A percentile compares a stretch with the other conserved stretches of the same genome.
Conservation (phyloP, 2,797 vertebrate species). For the Urocyon cinereoargenteus region DNA sequence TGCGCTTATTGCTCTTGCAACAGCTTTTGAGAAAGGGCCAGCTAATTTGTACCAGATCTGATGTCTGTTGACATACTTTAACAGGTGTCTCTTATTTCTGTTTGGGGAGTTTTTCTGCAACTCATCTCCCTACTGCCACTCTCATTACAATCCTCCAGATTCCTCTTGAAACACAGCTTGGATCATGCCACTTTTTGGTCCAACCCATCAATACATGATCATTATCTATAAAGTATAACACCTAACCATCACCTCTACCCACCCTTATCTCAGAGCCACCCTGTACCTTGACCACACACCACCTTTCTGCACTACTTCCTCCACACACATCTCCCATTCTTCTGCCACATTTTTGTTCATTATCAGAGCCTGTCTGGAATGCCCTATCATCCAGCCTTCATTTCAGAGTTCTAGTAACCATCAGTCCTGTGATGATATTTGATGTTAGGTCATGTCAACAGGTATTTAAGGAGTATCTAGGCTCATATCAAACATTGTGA, state of each 20-base stretch:
- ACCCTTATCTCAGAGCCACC: not conserved
- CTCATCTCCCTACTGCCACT: not conserved
- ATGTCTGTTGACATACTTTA: not conserved
- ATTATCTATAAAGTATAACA: not conserved
- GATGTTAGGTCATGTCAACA: not conserved
- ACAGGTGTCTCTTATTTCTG: slow-evolving; percentile 61
- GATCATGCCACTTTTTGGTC: not conserved
- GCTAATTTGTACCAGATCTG: slow-evolving; percentile 1
- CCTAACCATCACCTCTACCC: not conserved
- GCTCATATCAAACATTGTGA: not conserved
- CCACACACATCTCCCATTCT: not conserved
- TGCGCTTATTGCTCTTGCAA: slow-evolving; percentile 2
- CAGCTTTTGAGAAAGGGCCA: not conserved
- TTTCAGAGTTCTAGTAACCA: not conserved
- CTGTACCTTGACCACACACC: not conserved
- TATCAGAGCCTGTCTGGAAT: not conserved
- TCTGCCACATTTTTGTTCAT: not conserved
- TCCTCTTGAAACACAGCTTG: slow-evolving; percentile 12
- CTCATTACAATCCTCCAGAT: not conserved
- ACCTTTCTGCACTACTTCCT: not conserved
- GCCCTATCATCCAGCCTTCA: not conserved
- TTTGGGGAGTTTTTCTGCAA: not conserved
- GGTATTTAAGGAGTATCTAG: not conserved
- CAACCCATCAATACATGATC: not conserved
- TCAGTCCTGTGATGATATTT: not conserved